A percentile compares a stretch with the other conserved stretches of the same genome.
phyloP scores from a whole-genome alignment of 2,797 vertebrate species.

The Sarcophilus harrisii region DNA sequence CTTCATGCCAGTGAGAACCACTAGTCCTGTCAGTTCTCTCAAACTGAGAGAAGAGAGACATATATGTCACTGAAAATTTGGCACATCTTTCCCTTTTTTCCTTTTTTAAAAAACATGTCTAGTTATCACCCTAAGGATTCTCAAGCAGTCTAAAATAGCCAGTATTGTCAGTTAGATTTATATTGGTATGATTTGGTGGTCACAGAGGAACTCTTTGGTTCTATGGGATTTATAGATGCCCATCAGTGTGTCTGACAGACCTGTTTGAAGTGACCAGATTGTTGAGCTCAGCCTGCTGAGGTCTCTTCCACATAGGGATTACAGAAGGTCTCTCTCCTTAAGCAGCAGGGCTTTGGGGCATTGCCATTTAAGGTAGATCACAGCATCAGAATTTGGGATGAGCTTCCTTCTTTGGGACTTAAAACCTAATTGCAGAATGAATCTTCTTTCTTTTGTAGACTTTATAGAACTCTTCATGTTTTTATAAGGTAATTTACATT shows the following conservation, averaged over 20 bases:
- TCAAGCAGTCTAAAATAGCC: not conserved
- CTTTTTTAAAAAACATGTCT: not conserved
- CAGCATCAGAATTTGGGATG: not conserved
- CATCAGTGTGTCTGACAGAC: not conserved
- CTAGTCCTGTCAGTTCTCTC: not conserved
- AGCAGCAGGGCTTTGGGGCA: not conserved
- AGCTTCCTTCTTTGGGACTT: not conserved
- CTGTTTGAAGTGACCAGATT: not conserved
- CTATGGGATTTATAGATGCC: not conserved
- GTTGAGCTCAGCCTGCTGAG: not conserved
- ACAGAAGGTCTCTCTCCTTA: not conserved
- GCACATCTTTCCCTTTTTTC: not conserved
- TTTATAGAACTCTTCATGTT: not conserved
- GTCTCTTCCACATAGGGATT: not conserved
- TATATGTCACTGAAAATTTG: not conserved
- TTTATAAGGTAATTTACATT: not conserved
- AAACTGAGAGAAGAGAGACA: not conserved
- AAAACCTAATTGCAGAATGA: not conserved
- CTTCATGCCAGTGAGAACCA: not conserved
- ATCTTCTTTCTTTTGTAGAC: not conserved
- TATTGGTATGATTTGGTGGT: not conserved
- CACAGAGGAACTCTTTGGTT: not conserved
- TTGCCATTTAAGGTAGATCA: not conserved
- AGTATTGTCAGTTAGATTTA: not conserved
- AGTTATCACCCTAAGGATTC: not conserved